phyloP scores from a whole-genome alignment of 2,113 vertebrate genomes.

The Lates calcarifer region DNA sequence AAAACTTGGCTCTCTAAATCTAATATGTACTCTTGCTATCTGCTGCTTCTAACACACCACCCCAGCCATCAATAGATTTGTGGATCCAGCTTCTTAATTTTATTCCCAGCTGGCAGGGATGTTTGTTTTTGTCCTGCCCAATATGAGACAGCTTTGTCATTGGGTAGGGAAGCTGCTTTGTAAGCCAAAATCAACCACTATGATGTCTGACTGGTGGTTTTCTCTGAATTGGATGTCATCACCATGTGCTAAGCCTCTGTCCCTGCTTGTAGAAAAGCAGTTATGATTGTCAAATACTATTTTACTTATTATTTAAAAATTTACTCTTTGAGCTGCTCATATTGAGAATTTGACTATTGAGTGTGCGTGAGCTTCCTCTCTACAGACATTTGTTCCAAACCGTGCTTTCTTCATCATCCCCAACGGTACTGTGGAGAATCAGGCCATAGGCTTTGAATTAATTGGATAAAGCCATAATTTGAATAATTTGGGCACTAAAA shows the following conservation, averaged over 20 bases:
- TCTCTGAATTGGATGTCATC: constrained; percentile 6
- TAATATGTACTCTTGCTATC: not conserved
- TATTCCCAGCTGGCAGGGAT: not conserved
- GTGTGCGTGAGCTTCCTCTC: not conserved
- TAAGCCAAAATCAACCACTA: not conserved
- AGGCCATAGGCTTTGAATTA: constrained; percentile 4
- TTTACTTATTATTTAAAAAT: constrained; percentile 26
- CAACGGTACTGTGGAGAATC: constrained; percentile 27
- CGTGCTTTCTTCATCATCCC: constrained; percentile 34
- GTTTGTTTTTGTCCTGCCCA: not conserved
- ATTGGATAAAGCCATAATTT: constrained; percentile 24
- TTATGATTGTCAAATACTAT: constrained; percentile 8
- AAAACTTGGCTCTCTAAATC: not conserved
- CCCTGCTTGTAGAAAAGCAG: not conserved
- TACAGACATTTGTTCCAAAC: constrained; percentile 29
- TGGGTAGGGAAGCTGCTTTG: not conserved
- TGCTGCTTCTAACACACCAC: not conserved
- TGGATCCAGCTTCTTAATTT: not conserved
- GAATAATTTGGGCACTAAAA: constrained; percentile 32
- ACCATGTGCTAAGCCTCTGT: not conserved
- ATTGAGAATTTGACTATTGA: not conserved
- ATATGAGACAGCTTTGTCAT: not conserved
- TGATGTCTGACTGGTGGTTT: constrained; percentile 5
- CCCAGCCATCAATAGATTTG: not conserved
- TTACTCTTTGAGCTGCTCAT: constrained; percentile 4